These are phyloP conservation scores for Karalla daura DNA, from an alignment of 2,797 vertebrate genomes.

Conservation along the genomic window DNA sequence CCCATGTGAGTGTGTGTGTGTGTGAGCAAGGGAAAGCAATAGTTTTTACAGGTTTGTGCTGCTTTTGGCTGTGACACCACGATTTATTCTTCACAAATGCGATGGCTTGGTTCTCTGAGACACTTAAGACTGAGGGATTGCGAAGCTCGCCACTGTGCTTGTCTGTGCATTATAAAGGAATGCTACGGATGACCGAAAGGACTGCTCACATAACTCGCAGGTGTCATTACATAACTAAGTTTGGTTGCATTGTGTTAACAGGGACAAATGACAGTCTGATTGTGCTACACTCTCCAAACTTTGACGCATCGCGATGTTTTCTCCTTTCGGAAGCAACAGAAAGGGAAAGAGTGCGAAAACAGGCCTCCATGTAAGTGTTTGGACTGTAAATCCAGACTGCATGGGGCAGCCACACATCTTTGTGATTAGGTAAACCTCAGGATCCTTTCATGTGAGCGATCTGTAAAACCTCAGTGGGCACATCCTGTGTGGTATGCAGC, in stretches of 20 bases:
- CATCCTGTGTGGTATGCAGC: constrained; percentile 73
- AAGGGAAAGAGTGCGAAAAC: constrained; percentile 53
- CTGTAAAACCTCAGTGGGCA: constrained; percentile 73
- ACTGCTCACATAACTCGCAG: constrained; percentile 63
- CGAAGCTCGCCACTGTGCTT: constrained; percentile 14
- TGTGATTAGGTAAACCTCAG: constrained; percentile 78
- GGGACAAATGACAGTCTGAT: constrained; percentile 61
- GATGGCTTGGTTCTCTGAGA: constrained; percentile 18
- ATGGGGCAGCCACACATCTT: constrained; percentile 72
- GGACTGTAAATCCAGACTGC: constrained; percentile 64
- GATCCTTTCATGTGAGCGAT: constrained; percentile 77
- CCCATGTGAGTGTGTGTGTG: constrained; percentile 19
- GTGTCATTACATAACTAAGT: constrained; percentile 67
- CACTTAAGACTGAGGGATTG: constrained; percentile 19
- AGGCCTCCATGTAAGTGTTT: constrained; percentile 65
- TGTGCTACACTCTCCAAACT: constrained; percentile 45
- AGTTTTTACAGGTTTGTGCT: constrained; percentile 55
- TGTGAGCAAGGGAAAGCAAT: constrained; percentile 7
- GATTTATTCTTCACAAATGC: constrained; percentile 40
- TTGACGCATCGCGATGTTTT: constrained; percentile 22
- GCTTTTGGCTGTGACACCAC: constrained; percentile 19
- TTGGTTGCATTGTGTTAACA: constrained; percentile 66
- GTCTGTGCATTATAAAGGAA: constrained; percentile 52
- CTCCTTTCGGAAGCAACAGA: constrained; percentile 35
- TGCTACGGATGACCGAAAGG: constrained; percentile 48